These are phyloP conservation scores for Linepithema humile DNA, from an alignment of 1,140 invertebrate genomes.

Conservation along the genomic window DNA sequence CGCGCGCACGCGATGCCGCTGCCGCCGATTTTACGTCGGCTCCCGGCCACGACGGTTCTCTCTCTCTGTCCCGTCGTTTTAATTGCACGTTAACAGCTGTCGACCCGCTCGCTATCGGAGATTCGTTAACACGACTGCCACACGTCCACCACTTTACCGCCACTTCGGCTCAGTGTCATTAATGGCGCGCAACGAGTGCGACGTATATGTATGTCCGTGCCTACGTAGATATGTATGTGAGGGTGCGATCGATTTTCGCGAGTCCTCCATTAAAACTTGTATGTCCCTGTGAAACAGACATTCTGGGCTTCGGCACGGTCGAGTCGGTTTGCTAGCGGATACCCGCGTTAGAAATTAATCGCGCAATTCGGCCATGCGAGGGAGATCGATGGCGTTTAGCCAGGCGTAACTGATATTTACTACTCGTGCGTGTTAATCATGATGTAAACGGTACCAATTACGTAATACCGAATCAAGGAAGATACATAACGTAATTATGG, in stretches of 20 bases:
- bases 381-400: conserved; percentile 44
- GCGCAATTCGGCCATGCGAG: conserved; percentile 33
- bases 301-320: conserved; percentile 2
- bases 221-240: background rate
- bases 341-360: conserved; percentile 47
- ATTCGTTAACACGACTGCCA: conserved; percentile 65
- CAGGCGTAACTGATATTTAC: conserved; percentile 54
- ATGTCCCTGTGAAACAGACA: conserved; percentile 29
- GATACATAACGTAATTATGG: conserved; percentile 27
- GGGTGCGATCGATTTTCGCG: conserved; percentile 60
- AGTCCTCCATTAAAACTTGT: conserved; percentile 60
- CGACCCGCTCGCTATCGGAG: conserved; percentile 44
- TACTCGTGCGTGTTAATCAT: conserved; percentile 34
- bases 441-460: conserved; percentile 39
- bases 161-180: conserved; percentile 47
- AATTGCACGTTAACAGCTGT: conserved; percentile 67
- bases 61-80: conserved; percentile 54
- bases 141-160: conserved; percentile 43
- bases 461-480: conserved; percentile 15
- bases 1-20: background rate
- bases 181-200: conserved; percentile 41
- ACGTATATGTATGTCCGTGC: background rate
- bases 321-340: conserved; percentile 18
- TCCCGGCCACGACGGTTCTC: background rate
- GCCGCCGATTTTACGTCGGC: conserved; percentile 6